Percentiles rank a stretch among this genome's conserved stretches.
Evolutionary conservation across 2,888 invertebrate genomes (phyloP).

Genomic region (Megastigmus dorsalis): DNA sequence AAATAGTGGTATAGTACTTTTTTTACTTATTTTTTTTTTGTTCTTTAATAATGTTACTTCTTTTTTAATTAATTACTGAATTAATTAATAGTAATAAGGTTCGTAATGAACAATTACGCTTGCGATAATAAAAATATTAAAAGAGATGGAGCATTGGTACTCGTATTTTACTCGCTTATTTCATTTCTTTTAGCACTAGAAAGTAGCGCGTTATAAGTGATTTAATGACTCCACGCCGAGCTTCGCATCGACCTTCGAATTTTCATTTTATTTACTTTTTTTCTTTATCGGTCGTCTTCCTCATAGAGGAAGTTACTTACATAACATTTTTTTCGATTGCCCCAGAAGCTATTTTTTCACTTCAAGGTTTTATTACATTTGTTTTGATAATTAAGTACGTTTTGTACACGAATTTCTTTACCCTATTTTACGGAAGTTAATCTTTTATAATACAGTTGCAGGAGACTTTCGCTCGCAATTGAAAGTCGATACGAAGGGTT

Average conservation of each 20-base stretch:
- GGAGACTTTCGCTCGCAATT: constrained; percentile 33
- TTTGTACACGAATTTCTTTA: constrained; percentile 33
- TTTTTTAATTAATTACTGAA: constrained; percentile 39
- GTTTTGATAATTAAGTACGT: constrained; percentile 27
- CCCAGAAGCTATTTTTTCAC: constrained; percentile 11
- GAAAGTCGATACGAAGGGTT: constrained; percentile 59
- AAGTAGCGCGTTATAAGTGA: constrained; percentile 48
- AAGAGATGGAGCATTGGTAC: constrained; percentile 69
- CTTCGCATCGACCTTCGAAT: constrained; percentile 55
- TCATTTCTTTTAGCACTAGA: constrained; percentile 50
- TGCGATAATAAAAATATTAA: constrained; percentile 74
- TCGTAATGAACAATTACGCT: constrained; percentile 66
- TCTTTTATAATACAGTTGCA: constrained; percentile 32
- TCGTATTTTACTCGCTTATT: constrained; percentile 52
- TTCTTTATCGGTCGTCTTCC: constrained; percentile 40
- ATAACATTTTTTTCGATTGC: constrained; percentile 38
- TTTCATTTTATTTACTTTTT: constrained; percentile 27
- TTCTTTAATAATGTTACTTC: constrained; percentile 45
- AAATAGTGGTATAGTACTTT: constrained; percentile 72
- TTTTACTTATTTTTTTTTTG: constrained; percentile 61
- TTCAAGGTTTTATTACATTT: background rate
- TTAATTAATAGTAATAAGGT: constrained; percentile 49
- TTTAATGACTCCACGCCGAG: constrained; percentile 31
- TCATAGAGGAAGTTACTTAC: constrained; percentile 49
- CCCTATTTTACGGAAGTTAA: constrained; percentile 23